These are phyloP conservation scores for Hemiprocne comata DNA, from an alignment of 2,113 vertebrate genomes.

Conservation along the genomic window DNA sequence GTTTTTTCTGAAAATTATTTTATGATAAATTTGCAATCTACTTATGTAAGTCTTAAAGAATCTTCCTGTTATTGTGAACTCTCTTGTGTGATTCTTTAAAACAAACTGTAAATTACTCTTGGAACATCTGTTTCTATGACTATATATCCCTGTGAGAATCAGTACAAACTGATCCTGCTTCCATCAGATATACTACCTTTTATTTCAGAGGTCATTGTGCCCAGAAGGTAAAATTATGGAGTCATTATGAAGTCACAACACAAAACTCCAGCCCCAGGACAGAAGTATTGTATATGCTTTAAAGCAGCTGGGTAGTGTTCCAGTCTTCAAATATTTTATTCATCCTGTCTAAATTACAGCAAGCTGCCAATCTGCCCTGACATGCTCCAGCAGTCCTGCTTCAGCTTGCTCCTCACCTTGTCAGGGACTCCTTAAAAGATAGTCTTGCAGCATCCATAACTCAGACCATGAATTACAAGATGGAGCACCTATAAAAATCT, in stretches of 20 bases:
- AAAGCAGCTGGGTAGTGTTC: background rate
- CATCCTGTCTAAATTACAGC: background rate
- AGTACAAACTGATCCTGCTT: background rate
- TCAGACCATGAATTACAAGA: background rate
- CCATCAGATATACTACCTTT: background rate
- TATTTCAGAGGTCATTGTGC: background rate
- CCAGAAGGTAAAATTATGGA: background rate
- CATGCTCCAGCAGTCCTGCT: background rate
- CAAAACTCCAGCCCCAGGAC: background rate
- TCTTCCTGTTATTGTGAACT: background rate
- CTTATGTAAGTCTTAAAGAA: background rate
- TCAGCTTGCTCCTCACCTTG: background rate
- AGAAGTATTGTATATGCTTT: background rate
- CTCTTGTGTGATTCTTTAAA: background rate
- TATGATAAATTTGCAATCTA: background rate
- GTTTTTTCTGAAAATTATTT: background rate
- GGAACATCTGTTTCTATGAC: background rate
- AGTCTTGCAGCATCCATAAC: background rate
- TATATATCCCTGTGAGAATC: background rate
- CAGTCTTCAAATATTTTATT: background rate
- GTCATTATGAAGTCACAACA: background rate
- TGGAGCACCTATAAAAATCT: background rate
- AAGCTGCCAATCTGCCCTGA: slow-evolving; percentile 5
- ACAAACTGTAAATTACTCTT: background rate
- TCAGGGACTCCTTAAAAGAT: background rate